Base-by-base conservation (phyloP, 2,797 vertebrate species). In the Dermochelys coriacea region DNA sequence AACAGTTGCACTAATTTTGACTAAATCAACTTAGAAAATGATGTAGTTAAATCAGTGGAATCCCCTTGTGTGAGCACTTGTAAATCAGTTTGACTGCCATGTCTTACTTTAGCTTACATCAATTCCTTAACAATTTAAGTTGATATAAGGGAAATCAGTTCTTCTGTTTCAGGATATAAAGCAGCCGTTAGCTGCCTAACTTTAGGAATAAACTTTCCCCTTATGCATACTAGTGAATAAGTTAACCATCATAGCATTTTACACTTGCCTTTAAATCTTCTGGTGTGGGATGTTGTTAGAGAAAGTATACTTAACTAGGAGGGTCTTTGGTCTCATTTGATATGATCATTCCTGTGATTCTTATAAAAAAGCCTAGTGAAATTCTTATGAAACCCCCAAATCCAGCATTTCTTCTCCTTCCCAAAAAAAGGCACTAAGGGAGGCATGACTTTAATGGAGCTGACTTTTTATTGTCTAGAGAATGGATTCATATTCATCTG, bases 361-460 rank as follows among this genome's bases (percentile, higher is more conserved):
- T 87, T 94, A 89, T 90, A 95, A 96, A 52, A 11, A 37, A 45
- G 92, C 82, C 25, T 91, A 90, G 54, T 86, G 84, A 89, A 95
- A 90, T 94, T 96, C 88, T 95, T 92, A 57, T 93, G 23, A 95
- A 85, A 15, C 94, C 51, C 68, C 92, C 11, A 77, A 51, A 80
- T 54, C 51, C 37, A 91, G 71, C 15, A 59, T 7, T 75, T 93
- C 68, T 75, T 8, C 84, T 29, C 29, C 14, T 14, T 15, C 41
- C 21, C 12, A 9, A 3, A 41, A 74, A 45, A 74, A 45, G 21
- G 23, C 25, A 75, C 6, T 75, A 75, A 37, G 15, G 61, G 16
- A 68, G 16, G 61, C 34, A 68, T 68, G 61, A n/a, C 34, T 68
- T n/a, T 37, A 68, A 68, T 68, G 61, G 61, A 1, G 0, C 0